Evolutionary conservation across 2,113 vertebrate species (phyloP), one percentile per base, ranked within the genome.

Genomic region (Chloebia gouldiae): DNA sequence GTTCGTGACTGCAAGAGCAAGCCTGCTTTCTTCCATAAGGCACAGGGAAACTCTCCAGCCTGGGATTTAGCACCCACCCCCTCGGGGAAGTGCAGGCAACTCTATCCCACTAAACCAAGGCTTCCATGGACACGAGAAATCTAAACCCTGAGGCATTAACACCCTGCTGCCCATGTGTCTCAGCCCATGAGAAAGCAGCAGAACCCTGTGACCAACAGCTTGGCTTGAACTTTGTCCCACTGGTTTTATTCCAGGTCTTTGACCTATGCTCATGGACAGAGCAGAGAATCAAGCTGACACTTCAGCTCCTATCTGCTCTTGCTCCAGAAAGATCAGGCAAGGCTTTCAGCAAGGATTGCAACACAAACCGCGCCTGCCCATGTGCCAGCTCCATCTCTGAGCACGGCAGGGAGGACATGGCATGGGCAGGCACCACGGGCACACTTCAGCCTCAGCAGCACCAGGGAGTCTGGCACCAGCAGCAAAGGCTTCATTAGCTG

Each of bases 161-260:
- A 81, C 53, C 51, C 64, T 10, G 10, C 37, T 18, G 25, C 59
- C 42, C 71, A 22, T 6, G 10, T 12, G 35, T n/a, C 59, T 31
- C 44, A 79, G 68, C 42, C 71, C 59, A 5, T 70, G 82, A 13
- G 40, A 75, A 54, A 86, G 76, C 27, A 69, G 63, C 64, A 33
- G 51, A 66, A 40, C 16, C 64, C 50, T 4, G 42, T 89, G 73
- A 90, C 66, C 64, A 95, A 60, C 66, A 64, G 90, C 75, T 13
- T 7, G 10, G 35, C 66, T 30, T 95, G 91, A 95, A 87, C 94
- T 95, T 91, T 95, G 92, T 64, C 93, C 78, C 50, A 82, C 70
- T 82, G 54, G 63, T 95, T 95, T 93, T 73, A 92, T 79, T 93
- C 87, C 90, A 94, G 81, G 47, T 60, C 87, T 80, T 37, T 91